Base-by-base conservation (phyloP, 2,888 invertebrate genomes). In the Lumbricus terrestris region DNA sequence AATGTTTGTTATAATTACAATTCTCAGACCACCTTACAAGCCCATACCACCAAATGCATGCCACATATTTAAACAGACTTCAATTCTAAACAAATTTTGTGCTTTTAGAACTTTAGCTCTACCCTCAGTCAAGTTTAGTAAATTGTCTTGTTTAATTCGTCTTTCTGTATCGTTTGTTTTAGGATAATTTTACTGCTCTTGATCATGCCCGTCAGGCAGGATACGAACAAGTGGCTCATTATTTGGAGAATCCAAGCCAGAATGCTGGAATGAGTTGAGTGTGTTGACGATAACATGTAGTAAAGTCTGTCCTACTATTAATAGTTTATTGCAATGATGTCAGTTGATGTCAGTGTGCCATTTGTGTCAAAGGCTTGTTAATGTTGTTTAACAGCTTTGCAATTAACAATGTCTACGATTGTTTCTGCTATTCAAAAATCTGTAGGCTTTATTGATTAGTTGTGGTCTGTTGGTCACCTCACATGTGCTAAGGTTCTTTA, bases 121-220 rank as follows among this genome's bases (percentile, higher is more conserved):
- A n/a, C n/a, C n/a, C n/a, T n/a, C n/a, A n/a, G n/a, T n/a, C n/a
- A n/a, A n/a, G n/a, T n/a, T n/a, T n/a, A n/a, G n/a, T n/a, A n/a
- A n/a, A n/a, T n/a, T n/a, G n/a, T n/a, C n/a, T 69, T 29, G 29
- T 69, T 69, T n/a, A 69, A n/a, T 69, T 69, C 69, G 6, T 20
- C 47, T 47, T 47, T 47, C n/a, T 5, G 29, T 69, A n/a, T 69
- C 88, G n/a, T 40, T 47, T 82, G 35, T 91, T 90, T 33, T 92
- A 95, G 95, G 94, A 94, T 90, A 94, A 94, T 33, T 93, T 94
- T 91, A 94, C 94, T 23, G 93, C 95, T 23, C 92, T 93, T 69
- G 94, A 94, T 83, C 92, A 95, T 40, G 94, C 95, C 8, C 90
- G 92, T 90, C 94, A 95, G 91, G 94, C 94, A 18, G 94, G 94